These are phyloP conservation scores for Amblyopsis hoosieri DNA, from an alignment of 2,797 vertebrate species.

Conservation along the genomic window DNA sequence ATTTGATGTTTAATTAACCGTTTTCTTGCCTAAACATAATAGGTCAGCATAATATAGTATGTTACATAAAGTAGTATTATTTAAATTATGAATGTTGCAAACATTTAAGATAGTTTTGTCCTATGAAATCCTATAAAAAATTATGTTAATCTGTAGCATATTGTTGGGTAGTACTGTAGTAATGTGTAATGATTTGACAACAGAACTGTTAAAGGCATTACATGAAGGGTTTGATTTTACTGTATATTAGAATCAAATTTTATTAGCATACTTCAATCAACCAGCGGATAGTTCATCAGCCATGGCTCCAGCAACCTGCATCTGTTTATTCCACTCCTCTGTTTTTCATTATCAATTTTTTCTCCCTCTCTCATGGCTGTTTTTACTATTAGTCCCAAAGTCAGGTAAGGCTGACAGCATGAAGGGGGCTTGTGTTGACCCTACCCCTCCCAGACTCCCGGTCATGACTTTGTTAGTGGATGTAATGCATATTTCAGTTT, in stretches of 20 bases:
- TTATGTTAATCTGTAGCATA: too few relatives aligned
- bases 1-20: background rate
- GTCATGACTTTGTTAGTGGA: conserved; percentile 50
- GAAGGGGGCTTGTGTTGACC: conserved; percentile 47
- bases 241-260: too few relatives aligned
- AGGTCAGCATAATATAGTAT: too few relatives aligned
- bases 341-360: conserved; percentile 62
- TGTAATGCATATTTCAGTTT: conserved; percentile 41
- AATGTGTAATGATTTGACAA: too few relatives aligned
- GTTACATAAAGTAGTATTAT: too few relatives aligned
- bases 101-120: too few relatives aligned
- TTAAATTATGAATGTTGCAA: too few relatives aligned
- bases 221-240: too few relatives aligned
- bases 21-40: background rate
- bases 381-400: conserved; percentile 94
- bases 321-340: conserved; percentile 45
- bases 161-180: too few relatives aligned
- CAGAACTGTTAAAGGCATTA: too few relatives aligned
- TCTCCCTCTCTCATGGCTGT: conserved; percentile 74
- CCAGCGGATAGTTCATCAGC: background rate
- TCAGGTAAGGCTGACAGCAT: conserved; percentile 94
- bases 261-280: background rate
- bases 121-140: too few relatives aligned
- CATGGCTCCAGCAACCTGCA: conserved; percentile 27
- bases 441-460: conserved; percentile 10